phyloP scores from a whole-genome alignment of 2,888 invertebrate genomes.

The Julus scanicus region DNA sequence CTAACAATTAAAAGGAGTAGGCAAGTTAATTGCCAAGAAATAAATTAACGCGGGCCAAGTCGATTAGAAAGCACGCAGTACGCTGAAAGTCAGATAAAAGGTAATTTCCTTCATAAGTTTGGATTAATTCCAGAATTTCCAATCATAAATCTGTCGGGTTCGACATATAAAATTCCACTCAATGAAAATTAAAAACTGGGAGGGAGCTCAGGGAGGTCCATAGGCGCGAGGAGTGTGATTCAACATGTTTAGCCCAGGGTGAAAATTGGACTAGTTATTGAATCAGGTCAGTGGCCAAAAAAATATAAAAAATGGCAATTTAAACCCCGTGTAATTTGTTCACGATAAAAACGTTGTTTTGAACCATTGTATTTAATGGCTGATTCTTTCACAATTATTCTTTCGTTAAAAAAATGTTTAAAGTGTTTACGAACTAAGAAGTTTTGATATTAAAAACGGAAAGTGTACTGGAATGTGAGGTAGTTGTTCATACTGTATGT shows the following conservation, averaged over 20 bases:
- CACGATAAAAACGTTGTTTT: too few relatives aligned
- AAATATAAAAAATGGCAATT: too few relatives aligned
- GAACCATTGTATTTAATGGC: too few relatives aligned
- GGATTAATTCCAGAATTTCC: not conserved
- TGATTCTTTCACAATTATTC: too few relatives aligned
- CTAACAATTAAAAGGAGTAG: slow-evolving; percentile 13
- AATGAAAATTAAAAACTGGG: not conserved
- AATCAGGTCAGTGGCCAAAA: slow-evolving; percentile 23
- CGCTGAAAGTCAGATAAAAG: not conserved
- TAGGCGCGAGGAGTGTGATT: not conserved
- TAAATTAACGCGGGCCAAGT: not conserved
- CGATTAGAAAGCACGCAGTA: not conserved
- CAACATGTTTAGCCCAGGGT: not conserved
- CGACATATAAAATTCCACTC: not conserved
- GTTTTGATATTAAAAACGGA: too few relatives aligned
- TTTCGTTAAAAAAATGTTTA: too few relatives aligned
- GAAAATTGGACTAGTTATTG: not conserved
- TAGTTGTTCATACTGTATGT: too few relatives aligned
- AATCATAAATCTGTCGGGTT: not conserved
- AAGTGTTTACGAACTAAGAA: too few relatives aligned
- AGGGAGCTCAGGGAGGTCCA: not conserved
- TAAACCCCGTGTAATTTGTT: not conserved
- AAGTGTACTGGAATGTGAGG: too few relatives aligned
- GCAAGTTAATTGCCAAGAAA: not conserved
- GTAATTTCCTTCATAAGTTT: not conserved